Conservation (phyloP, 23 tunicate genomes). For the Aplidium turbinatum region DNA sequence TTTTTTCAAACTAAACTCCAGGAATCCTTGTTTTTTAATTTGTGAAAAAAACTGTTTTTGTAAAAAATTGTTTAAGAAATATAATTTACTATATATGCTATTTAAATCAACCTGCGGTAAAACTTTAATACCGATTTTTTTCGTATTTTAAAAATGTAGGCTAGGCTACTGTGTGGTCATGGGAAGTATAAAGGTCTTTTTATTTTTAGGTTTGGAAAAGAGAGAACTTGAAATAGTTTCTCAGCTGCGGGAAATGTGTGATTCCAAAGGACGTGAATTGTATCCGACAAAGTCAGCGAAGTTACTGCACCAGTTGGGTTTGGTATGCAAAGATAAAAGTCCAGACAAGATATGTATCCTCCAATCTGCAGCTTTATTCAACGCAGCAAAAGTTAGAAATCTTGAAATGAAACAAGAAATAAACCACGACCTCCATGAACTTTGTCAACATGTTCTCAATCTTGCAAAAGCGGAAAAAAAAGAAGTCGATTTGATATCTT, state of each 20-base stretch:
- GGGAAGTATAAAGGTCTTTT: too few species aligned
- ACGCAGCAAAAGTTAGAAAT: conserved; percentile 24
- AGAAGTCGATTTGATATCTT: not conserved
- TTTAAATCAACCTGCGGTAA: too few species aligned
- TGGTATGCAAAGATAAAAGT: conserved; percentile 8
- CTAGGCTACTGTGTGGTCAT: too few species aligned
- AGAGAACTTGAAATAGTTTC: conserved; percentile 12
- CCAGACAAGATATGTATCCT: conserved; percentile 24
- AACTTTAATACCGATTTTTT: too few species aligned
- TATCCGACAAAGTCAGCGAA: conserved; percentile 11
- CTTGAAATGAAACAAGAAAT: not conserved
- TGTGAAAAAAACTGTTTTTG: too few species aligned
- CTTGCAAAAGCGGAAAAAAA: not conserved
- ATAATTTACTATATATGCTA: too few species aligned
- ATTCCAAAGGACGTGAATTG: conserved; percentile 17
- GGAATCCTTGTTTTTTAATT: too few species aligned
- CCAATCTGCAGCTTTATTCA: conserved; percentile 25
- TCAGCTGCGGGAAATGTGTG: conserved; percentile 12
- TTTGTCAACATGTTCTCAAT: conserved; percentile 14
- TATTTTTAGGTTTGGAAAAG: not conserved
- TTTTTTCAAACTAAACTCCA: too few species aligned
- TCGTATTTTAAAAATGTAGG: too few species aligned
- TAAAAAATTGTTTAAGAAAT: too few species aligned
- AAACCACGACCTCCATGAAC: not conserved
- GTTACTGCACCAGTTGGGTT: conserved; percentile 7